These are phyloP conservation scores for Neoniphon sammara DNA, from an alignment of 2,797 vertebrate genomes.

Conservation along the genomic window DNA sequence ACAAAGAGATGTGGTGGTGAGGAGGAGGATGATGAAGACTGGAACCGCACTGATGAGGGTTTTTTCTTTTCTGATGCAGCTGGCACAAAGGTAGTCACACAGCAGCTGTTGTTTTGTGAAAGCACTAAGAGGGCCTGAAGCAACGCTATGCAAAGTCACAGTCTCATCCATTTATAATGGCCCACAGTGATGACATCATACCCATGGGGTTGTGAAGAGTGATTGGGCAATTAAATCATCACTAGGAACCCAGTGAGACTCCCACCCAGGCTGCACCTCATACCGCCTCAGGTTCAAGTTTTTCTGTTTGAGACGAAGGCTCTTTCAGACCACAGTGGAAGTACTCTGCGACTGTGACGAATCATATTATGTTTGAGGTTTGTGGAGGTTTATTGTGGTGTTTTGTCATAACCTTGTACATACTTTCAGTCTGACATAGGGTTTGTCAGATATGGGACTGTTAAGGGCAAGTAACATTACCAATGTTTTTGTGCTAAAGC, in stretches of 20 bases:
- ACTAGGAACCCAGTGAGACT: conserved; percentile 17
- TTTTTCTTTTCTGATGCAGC: conserved; percentile 37
- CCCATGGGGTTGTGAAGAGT: conserved; percentile 39
- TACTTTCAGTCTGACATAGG: too few species aligned
- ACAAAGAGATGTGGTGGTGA: conserved; percentile 63
- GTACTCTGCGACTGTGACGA: neutral
- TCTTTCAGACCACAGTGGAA: conserved; percentile 1
- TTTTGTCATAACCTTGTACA: neutral
- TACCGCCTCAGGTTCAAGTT: conserved; percentile 15
- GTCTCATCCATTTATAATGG: conserved; percentile 62
- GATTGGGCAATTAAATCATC: conserved; percentile 56
- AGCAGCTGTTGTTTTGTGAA: conserved; percentile 50
- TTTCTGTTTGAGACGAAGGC: conserved; percentile 11
- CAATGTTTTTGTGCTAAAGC: too few species aligned
- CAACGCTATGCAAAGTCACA: conserved; percentile 44
- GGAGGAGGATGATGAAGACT: conserved; percentile 49
- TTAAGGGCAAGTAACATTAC: too few species aligned
- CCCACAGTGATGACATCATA: conserved; percentile 68
- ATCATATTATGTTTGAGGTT: conserved; percentile 4
- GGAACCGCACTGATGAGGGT: conserved; percentile 35
- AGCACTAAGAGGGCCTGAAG: conserved; percentile 45
- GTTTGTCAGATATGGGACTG: too few species aligned
- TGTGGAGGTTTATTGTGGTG: neutral
- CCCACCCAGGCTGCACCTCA: conserved; percentile 11
- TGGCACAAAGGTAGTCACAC: conserved; percentile 38